Evolutionary conservation across 2,888 invertebrate species (phyloP).

Genomic region (Harpalus rufipes): DNA sequence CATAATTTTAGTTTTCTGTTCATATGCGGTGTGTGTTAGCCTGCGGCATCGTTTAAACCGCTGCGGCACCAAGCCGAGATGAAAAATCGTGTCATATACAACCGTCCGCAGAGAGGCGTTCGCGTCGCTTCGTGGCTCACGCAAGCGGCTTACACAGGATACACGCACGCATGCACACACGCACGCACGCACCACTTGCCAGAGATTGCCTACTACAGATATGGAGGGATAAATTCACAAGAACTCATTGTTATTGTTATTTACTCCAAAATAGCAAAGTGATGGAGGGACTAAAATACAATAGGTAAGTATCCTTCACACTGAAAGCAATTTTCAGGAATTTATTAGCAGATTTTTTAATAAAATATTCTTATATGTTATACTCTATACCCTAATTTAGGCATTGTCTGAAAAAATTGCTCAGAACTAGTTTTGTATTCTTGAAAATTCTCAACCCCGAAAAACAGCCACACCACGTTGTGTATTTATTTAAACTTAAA

Average conservation of each 20-base stretch:
- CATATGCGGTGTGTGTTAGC: constrained; percentile 30
- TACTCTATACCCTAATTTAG: too few species aligned
- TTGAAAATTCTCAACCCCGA: too few species aligned
- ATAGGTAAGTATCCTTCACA: neutral
- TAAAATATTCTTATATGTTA: neutral
- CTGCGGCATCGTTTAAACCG: constrained; percentile 38
- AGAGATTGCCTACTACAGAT: neutral
- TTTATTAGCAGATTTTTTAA: neutral
- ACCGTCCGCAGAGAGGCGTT: neutral
- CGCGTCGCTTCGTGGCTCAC: neutral
- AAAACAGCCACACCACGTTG: too few species aligned
- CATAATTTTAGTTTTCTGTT: constrained; percentile 50
- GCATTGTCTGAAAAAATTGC: too few species aligned
- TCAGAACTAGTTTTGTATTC: too few species aligned
- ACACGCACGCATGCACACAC: neutral
- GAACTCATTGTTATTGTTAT: constrained; percentile 37
- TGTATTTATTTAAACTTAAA: too few species aligned
- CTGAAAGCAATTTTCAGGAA: neutral
- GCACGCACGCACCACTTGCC: neutral
- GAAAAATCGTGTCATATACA: constrained; percentile 55
- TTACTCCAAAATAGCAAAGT: neutral
- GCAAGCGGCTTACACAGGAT: neutral
- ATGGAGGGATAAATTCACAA: neutral
- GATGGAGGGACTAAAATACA: neutral
- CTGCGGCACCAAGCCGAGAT: neutral